Conservation (phyloP, 1,140 invertebrate genomes). For the Cotesia typhae region DNA sequence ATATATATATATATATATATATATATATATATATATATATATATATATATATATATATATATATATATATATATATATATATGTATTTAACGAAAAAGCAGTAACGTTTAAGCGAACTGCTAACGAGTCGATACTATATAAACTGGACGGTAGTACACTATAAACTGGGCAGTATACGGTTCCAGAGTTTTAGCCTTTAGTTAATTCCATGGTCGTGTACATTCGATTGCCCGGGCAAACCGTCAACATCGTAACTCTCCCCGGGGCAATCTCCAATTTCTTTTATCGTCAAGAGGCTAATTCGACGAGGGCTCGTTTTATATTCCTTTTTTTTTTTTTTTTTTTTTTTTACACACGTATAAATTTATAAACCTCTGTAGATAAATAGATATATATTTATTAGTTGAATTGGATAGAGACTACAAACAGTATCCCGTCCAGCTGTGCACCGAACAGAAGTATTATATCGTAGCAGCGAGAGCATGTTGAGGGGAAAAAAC, state of each 20-base stretch:
- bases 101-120: too few species aligned
- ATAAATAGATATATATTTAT: neutral
- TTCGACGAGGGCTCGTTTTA: slow-evolving; percentile 1
- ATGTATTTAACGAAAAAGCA: too few species aligned
- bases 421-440: too few species aligned
- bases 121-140: too few species aligned
- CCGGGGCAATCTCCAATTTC: slow-evolving; percentile 15
- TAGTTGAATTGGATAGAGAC: neutral
- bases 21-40: too few species aligned
- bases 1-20: too few species aligned
- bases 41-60: too few species aligned
- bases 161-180: too few species aligned
- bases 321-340: neutral
- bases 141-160: too few species aligned
- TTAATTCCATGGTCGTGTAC: slow-evolving; percentile 12
- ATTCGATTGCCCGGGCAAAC: slow-evolving; percentile 14
- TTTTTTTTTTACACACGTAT: neutral
- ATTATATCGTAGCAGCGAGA: neutral
- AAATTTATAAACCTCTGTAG: too few species aligned
- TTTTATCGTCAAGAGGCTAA: slow-evolving; percentile 24
- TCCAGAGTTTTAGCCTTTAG: slow-evolving; percentile 9
- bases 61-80: too few species aligned
- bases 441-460: neutral
- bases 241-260: slow-evolving; percentile 15
- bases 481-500: neutral